Percentiles rank a stretch among this genome's conserved stretches.
phyloP scores from a whole-genome alignment of 92 coral and sea anemone species.

The Chrysogorgia sp. region DNA sequence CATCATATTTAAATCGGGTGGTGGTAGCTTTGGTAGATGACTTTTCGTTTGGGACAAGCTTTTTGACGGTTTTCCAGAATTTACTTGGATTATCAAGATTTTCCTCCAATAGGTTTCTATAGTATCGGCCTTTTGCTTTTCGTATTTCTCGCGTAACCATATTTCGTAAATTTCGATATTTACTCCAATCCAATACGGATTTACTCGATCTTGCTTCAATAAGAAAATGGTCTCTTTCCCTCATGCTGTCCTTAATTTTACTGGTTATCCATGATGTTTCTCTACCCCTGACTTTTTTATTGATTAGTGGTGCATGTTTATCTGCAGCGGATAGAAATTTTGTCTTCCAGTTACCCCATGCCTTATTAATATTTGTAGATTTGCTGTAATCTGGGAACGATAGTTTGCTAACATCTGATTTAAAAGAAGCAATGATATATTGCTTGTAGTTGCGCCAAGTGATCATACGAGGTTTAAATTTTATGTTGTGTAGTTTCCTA shows the following conservation, averaged over 20 bases:
- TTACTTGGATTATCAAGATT: too few species aligned
- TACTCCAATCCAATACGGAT: background rate
- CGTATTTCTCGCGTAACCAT: slow-evolving; percentile 6
- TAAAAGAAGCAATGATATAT: background rate
- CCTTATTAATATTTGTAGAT: too few species aligned
- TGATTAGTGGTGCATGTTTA: too few species aligned
- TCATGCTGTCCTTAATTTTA: slow-evolving; percentile 2
- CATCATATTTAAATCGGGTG: too few species aligned
- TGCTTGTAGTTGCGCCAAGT: slow-evolving; percentile 19
- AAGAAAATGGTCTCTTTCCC: slow-evolving; percentile 19
- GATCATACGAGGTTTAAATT: slow-evolving; percentile 20
- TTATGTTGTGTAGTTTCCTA: slow-evolving; percentile 8
- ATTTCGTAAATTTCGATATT: slow-evolving; percentile 15
- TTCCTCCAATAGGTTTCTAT: too few species aligned
- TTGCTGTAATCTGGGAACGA: too few species aligned
- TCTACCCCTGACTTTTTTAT: slow-evolving; percentile 15
- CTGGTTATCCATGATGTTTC: slow-evolving; percentile 24
- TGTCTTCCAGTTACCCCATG: too few species aligned
- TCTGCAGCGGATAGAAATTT: too few species aligned
- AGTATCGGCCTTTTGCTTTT: slow-evolving; percentile 17
- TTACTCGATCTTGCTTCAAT: slow-evolving; percentile 6
- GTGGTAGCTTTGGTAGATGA: too few species aligned
- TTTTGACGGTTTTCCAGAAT: too few species aligned
- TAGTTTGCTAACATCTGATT: too few species aligned
- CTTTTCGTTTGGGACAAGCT: too few species aligned